Percentiles rank a stretch among this genome's conserved stretches.
Conservation (phyloP, 2,113 vertebrate genomes). For the Podarcis raffonei region DNA sequence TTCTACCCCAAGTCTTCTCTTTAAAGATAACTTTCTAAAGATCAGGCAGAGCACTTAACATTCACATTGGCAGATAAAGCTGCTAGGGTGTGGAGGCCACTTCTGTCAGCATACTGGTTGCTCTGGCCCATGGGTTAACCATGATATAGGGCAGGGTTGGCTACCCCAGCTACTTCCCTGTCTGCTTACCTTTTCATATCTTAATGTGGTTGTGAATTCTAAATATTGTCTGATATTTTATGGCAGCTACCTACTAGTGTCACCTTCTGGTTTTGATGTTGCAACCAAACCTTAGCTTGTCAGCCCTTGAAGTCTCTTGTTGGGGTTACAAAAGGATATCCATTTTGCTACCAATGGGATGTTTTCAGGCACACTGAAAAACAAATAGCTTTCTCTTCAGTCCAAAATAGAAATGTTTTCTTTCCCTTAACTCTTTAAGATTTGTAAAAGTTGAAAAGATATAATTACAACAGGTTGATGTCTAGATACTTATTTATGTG, state of each 20-base stretch:
- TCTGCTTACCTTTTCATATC: no score
- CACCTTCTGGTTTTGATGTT: background rate
- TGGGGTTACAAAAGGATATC: slow-evolving; percentile 27
- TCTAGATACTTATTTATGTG: slow-evolving; percentile 37
- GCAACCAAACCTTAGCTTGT: background rate
- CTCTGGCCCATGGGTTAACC: no score
- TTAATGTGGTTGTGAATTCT: no score
- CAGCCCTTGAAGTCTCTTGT: background rate
- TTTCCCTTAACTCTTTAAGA: background rate
- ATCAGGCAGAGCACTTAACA: no score
- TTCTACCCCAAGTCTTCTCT: no score
- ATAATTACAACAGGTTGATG: slow-evolving; percentile 43
- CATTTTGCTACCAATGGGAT: slow-evolving; percentile 42
- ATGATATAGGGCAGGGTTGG: no score
- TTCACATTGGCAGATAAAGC: no score
- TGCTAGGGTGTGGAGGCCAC: no score
- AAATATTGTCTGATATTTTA: background rate
- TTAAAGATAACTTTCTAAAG: background rate
- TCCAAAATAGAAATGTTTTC: background rate
- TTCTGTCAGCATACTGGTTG: no score
- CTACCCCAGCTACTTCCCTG: no score
- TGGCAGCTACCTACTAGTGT: background rate
- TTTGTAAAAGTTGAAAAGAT: slow-evolving; percentile 27
- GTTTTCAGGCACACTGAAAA: slow-evolving; percentile 8
- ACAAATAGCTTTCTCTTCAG: background rate